Evolutionary conservation across 1,140 invertebrate species (phyloP), one percentile per base, ranked within the genome.

Genomic region (Anastrepha ludens): DNA sequence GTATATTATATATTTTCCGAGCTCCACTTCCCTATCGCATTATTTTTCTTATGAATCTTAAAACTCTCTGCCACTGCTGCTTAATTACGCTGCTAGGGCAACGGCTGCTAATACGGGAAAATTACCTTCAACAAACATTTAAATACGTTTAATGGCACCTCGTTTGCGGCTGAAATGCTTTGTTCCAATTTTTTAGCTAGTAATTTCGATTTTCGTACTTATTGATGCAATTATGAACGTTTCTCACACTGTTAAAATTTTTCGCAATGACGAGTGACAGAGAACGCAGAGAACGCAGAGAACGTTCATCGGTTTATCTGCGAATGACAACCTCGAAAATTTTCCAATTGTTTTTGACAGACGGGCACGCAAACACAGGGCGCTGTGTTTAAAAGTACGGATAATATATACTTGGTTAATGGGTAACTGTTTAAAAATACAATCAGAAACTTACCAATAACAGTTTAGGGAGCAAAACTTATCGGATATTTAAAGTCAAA

Each of bases 71-170:
- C 74, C 47, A 55, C 74, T 50, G 70, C 70, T 50, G 50, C 59
- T 64, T 20, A 87, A 39, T 55, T 58, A n/a, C 86, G 86, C 86
- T 87, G 86, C 86, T 67, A 6, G 58, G 85, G 85, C 85, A 29
- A 64, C 86, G 41, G 2, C 62, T 87, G 41, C 39, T 50, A 8
- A 44, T 87, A 58, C 20, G 47, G 17, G n/a, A 85, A 87, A 88
- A 88, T 88, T 88, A 20, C 41, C 86, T 47, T 87, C 88, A 70
- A 88, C 88, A 85, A 86, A 88, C 88, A 88, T 88, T 86, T 87
- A 88, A 88, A 87, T 55, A 86, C 50, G 55, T 70, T 88, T 86
- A 50, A 9, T 86, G 13, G 50, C 47, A 74, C 67, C 8, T 44
- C 9, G 7, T 81, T 4, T 29, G 47, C 47, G 44, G 13, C 44